These are phyloP conservation scores for Tolypeutes matacus DNA, from an alignment of 2,797 vertebrate genomes.

Conservation along the genomic window DNA sequence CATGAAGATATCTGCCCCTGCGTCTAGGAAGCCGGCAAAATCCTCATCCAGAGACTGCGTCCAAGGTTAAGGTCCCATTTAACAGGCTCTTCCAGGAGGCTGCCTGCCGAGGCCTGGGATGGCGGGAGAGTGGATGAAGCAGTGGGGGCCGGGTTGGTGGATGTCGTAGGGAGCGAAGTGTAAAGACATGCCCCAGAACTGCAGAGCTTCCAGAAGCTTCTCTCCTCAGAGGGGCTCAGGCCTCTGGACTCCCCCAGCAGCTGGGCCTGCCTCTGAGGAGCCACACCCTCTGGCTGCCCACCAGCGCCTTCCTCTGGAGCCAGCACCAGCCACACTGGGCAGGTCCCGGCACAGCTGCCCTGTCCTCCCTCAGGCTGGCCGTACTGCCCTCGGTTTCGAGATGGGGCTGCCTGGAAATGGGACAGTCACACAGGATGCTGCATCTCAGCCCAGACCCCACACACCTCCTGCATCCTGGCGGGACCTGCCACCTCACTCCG, in stretches of 20 bases:
- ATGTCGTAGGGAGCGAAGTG: not conserved
- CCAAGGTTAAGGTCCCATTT: not conserved
- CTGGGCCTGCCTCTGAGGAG: not conserved
- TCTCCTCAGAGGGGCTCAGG: not conserved
- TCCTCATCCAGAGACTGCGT: not conserved
- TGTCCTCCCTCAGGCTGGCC: not conserved
- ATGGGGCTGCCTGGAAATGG: not conserved
- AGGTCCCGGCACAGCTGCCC: not conserved
- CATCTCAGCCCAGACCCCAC: not conserved
- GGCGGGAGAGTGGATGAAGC: fast-evolving
- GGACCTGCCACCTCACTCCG: not conserved
- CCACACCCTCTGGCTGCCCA: not conserved
- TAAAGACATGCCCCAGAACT: not conserved
- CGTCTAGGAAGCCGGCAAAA: not conserved
- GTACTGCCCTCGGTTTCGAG: not conserved
- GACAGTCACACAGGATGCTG: fast-evolving
- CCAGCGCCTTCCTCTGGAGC: not conserved
- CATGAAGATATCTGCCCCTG: not conserved
- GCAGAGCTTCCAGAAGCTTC: not conserved
- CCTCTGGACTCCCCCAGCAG: not conserved
- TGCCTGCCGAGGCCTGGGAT: not conserved
- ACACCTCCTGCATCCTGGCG: not conserved
- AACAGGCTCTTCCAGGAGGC: conserved; percentile 1
- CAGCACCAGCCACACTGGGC: not conserved
- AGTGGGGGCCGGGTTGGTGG: not conserved